These are phyloP conservation scores for Xiphorhynchus erythropygius DNA, from an alignment of 2,797 vertebrate species.

Conservation along the genomic window DNA sequence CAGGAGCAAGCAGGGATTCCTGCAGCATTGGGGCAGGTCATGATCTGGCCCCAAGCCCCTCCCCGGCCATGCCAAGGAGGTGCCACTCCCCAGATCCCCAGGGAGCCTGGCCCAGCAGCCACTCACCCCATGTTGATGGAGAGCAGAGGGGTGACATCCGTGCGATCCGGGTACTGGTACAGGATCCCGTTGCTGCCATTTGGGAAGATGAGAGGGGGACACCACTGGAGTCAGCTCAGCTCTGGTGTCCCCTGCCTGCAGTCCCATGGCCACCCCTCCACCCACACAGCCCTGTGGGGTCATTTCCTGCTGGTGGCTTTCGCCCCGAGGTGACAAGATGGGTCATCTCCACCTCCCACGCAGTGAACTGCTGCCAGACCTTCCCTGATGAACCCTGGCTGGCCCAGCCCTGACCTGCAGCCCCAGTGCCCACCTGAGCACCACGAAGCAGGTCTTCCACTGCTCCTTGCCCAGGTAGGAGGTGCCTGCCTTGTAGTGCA, in stretches of 20 bases:
- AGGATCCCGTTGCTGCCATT: conserved; percentile 87
- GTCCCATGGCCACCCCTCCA: not conserved
- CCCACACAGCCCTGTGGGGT: rapidly evolving
- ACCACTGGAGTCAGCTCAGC: not conserved
- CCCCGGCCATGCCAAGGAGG: not conserved
- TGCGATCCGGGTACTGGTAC: conserved; percentile 92
- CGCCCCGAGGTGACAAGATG: not conserved
- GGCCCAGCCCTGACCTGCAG: not conserved
- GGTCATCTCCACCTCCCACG: not conserved
- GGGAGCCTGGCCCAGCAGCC: rapidly evolving
- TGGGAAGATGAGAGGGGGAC: not conserved
- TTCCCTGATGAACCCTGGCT: not conserved
- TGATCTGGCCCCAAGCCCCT: not conserved
- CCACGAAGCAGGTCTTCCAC: conserved; percentile 94
- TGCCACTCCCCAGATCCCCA: not conserved
- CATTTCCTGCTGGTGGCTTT: not conserved
- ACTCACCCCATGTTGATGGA: conserved; percentile 95
- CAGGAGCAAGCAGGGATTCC: not conserved
- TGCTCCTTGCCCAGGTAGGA: conserved; percentile 93
- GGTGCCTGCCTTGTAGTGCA: conserved; percentile 88
- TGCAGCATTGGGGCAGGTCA: rapidly evolving
- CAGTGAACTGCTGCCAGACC: not conserved
- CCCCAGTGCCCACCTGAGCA: conserved; percentile 84
- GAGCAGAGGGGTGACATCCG: conserved; percentile 85
- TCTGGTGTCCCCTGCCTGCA: not conserved